Base-by-base conservation (phyloP, 2,797 vertebrate genomes). In the Sebastes alutus region DNA sequence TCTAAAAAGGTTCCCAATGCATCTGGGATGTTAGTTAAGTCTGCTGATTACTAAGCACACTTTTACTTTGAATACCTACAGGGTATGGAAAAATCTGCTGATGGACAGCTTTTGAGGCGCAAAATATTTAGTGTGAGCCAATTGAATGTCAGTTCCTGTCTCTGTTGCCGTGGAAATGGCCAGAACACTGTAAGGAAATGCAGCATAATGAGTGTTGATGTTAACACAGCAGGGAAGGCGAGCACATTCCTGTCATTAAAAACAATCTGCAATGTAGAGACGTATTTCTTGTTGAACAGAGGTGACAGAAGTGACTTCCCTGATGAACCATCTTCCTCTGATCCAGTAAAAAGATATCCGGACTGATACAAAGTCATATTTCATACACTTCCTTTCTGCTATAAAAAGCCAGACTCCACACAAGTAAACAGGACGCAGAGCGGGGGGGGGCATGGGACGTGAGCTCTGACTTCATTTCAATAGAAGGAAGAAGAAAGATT, bases 351-450 rank as follows among this genome's bases (percentile, higher is more conserved):
- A 85, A 88, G 59, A 78, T 42, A 85, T 88, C 84, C 61, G 77
- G 78, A 63, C 67, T 69, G 54, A 86, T 42, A 63, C 29, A 63
- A 70, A 69, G 42, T 32, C 49, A 87, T 74, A 78, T 73, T 82
- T 92, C 82, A 92, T 67, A 73, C 68, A 58, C 84, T 93, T 91
- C 87, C 79, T 77, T 30, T 77, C 63, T 9, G 55, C 80, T 83
- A 75, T 86, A 81, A 90, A 89, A 89, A 88, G 32, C 64, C 33
- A 75, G 77, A 60, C 52, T 76, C 77, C 65, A 58, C 14, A 18
- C 86, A 75, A 82, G 87, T 93, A 94, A 96, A 96, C 95, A 96
- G 95, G 94, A 95, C 87, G 85, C 55, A 42, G 78, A 65, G 54
- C 10, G 14, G n/a, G 54, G 23, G 23, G 85, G 85, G 55, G 80